A percentile compares a stretch with the other conserved stretches of the same genome.
phyloP scores from a whole-genome alignment of 2,113 vertebrate genomes.

The Cygnus atratus region DNA sequence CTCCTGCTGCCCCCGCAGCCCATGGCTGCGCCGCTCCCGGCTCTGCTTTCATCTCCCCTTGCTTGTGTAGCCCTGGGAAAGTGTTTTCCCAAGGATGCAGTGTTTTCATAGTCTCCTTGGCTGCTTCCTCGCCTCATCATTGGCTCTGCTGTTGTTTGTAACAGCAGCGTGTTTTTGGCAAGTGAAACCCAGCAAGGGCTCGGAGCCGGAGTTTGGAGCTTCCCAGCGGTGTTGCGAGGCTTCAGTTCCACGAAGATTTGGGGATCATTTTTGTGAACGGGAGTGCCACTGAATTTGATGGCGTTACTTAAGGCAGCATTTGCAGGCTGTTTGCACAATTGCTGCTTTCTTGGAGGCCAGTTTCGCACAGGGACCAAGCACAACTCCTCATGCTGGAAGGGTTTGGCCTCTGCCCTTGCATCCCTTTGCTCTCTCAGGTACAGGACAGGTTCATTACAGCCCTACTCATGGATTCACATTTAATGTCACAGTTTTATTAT shows the following conservation, averaged over 20 bases:
- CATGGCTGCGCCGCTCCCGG: rapidly evolving
- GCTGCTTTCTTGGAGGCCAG: neutral
- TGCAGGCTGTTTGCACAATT: neutral
- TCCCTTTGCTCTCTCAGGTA: neutral
- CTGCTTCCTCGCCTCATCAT: neutral
- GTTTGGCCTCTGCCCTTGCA: neutral
- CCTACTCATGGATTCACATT: neutral
- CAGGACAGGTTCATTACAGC: neutral
- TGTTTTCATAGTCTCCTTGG: slow-evolving; percentile 35
- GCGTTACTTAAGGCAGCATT: too few relatives aligned
- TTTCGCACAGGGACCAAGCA: neutral
- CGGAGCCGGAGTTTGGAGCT: neutral
- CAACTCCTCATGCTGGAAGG: neutral
- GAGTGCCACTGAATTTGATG: neutral
- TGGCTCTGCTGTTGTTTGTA: slow-evolving; percentile 13
- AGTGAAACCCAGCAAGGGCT: neutral
- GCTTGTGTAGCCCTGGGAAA: slow-evolving; percentile 36
- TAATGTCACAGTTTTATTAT: neutral
- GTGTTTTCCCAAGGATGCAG: neutral
- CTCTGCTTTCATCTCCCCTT: slow-evolving; percentile 28
- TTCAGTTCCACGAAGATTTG: neutral
- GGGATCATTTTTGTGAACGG: neutral
- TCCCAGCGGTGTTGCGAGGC: neutral
- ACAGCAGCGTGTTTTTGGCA: slow-evolving; percentile 24
- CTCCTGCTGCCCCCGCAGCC: neutral